Percentiles rank a stretch among this genome's conserved stretches.
Conservation (phyloP, 2,888 invertebrate genomes). For the Sthenelais limicola region DNA sequence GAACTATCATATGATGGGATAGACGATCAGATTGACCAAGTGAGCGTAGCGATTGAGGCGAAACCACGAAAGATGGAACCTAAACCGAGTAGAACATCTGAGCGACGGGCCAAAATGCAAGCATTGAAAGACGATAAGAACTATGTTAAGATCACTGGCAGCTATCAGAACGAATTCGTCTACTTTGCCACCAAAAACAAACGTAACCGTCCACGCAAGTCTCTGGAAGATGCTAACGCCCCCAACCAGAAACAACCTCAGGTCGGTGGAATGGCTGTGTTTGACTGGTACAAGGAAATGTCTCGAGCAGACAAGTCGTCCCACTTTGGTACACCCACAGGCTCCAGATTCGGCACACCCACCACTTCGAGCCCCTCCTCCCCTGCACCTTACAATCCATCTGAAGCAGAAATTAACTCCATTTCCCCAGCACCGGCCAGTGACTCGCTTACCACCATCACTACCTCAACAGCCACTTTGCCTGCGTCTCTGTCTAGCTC, state of each 20-base stretch:
- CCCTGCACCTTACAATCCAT: slow-evolving; percentile 7
- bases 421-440: neutral
- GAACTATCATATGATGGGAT: slow-evolving; percentile 17
- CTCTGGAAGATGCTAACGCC: slow-evolving; percentile 55
- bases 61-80: slow-evolving; percentile 24
- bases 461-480: neutral
- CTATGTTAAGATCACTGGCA: slow-evolving; percentile 69
- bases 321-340: slow-evolving; percentile 42
- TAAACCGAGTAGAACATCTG: slow-evolving; percentile 22
- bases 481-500: neutral
- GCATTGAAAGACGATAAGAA: slow-evolving; percentile 49
- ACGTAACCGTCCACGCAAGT: slow-evolving; percentile 60
- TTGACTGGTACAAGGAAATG: slow-evolving; percentile 56
- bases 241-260: slow-evolving; percentile 14
- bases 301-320: slow-evolving; percentile 53
- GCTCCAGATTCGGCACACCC: slow-evolving; percentile 44
- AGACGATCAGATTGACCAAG: neutral
- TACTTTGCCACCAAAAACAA: slow-evolving; percentile 69
- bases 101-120: slow-evolving; percentile 16
- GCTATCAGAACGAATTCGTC: slow-evolving; percentile 71
- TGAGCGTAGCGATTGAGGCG: neutral
- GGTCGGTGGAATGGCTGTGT: slow-evolving; percentile 48
- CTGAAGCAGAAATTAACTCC: neutral
- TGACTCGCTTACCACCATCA: too few species aligned
- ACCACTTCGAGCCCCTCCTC: neutral